phyloP scores from a whole-genome alignment of 2,888 invertebrate genomes.

The Limnephilus auricula region DNA sequence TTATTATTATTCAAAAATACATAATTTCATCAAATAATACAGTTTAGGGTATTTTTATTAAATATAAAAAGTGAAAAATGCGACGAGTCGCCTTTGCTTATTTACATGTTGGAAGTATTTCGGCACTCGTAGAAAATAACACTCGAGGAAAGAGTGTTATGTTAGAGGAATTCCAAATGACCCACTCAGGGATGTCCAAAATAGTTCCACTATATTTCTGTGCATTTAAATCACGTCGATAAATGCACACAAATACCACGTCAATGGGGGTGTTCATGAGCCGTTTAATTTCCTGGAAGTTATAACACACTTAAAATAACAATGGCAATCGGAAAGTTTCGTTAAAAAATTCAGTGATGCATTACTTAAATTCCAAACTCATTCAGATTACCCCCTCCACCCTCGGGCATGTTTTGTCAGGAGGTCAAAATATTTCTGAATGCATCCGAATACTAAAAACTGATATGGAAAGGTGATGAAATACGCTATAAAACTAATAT shows the following conservation, averaged over 20 bases:
- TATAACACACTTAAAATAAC: neutral
- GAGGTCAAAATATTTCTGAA: too few species aligned
- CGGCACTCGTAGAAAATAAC: neutral
- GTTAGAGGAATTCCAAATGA: neutral
- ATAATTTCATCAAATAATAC: too few species aligned
- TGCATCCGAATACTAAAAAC: too few species aligned
- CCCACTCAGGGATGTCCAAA: neutral
- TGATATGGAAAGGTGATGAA: too few species aligned
- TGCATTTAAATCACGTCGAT: neutral
- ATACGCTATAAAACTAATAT: too few species aligned
- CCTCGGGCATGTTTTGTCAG: too few species aligned
- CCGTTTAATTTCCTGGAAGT: neutral
- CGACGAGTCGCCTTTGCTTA: neutral
- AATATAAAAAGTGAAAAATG: neutral
- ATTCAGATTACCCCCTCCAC: too few species aligned
- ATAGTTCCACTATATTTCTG: neutral
- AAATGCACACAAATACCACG: neutral
- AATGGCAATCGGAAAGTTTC: neutral
- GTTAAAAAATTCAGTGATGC: neutral
- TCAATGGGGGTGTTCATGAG: neutral
- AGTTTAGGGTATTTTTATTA: neutral
- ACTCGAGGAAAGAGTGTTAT: neutral
- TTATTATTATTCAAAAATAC: too few species aligned
- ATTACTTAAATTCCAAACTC: neutral
- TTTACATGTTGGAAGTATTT: neutral